Evolutionary conservation across 2,113 vertebrate genomes (phyloP).

Genomic region (Globicephala melas): DNA sequence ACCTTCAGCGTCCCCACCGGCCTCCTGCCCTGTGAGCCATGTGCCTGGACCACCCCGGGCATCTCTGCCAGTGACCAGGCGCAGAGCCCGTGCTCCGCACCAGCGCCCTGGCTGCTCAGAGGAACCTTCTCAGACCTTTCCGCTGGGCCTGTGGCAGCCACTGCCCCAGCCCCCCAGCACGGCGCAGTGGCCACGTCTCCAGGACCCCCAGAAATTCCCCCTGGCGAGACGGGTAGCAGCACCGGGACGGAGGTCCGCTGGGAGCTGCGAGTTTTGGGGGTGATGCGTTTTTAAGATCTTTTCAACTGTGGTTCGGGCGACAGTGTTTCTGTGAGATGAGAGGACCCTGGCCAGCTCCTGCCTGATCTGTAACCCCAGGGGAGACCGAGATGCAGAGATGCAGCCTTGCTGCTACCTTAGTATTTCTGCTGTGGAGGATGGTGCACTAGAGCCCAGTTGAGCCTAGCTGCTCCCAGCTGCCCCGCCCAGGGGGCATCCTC

Average conservation of each 20-base stretch:
- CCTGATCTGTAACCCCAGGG: accelerated
- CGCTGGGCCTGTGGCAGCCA: accelerated
- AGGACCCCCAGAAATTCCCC: background rate
- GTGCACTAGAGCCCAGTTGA: background rate
- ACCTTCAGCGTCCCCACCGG: accelerated
- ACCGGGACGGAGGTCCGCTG: accelerated
- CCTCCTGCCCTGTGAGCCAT: accelerated
- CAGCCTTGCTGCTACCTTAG: accelerated
- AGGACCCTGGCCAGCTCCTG: background rate
- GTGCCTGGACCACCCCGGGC: accelerated
- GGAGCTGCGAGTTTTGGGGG: background rate
- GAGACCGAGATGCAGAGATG: accelerated
- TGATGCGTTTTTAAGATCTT: background rate
- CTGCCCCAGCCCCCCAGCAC: background rate
- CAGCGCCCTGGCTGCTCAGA: accelerated
- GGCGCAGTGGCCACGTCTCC: background rate
- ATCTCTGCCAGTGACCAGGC: background rate
- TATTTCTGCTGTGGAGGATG: accelerated
- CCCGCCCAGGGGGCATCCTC: background rate
- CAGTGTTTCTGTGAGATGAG: background rate
- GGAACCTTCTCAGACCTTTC: too few relatives aligned
- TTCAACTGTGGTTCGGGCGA: accelerated
- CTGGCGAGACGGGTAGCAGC: accelerated
- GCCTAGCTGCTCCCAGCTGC: background rate
- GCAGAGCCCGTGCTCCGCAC: accelerated